Base-by-base conservation (phyloP, 2,888 invertebrate genomes). In the Agrilus biguttatus region DNA sequence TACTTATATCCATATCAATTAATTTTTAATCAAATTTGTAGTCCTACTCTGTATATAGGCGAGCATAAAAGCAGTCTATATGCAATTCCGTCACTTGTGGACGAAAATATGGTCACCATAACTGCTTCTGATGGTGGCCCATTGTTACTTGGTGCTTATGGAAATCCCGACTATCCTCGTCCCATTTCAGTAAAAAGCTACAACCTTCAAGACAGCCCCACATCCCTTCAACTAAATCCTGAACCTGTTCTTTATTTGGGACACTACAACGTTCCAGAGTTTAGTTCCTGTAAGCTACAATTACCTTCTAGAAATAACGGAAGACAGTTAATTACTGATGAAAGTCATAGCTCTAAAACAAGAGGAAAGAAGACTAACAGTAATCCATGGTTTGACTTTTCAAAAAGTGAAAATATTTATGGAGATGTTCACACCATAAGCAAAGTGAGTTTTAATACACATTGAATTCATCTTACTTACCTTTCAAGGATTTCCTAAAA, bases 31-130 rank as follows among this genome's bases (percentile, higher is more conserved):
- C 50, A 53, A 49, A 43, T 53, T 73, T 74, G 50, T 67, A 92
- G 91, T 53, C 86, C 88, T 44, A 88, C 93, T 0, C 70, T 97
- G 32, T 97, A 93, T 63, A 82, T 97, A 45, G 97, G 96, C 1
- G 88, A 95, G 60, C 80, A 82, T 58, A 71, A 76, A 47, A 77
- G 84, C 56, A 95, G 95, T 0, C 68, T 92, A 1, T 97, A 95
- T 66, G 97, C 96, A 0, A 66, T 96, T 41, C 89, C 92, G 1
- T 88, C 93, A 0, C 69, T 93, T 19, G 92, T 93, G 1, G 95
- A 96, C 69, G 87, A 92, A 55, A 80, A 83, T 51, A 84, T 87
- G 3, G 83, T 87, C 10, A 84, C 89, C 7, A 85, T 90, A 63
- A 76, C 79, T 1, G 75, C 80, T 5, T 77, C 80, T 3, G 81